Evolutionary conservation across 2,797 vertebrate genomes (phyloP).

Genomic region (Mallotus villosus): DNA sequence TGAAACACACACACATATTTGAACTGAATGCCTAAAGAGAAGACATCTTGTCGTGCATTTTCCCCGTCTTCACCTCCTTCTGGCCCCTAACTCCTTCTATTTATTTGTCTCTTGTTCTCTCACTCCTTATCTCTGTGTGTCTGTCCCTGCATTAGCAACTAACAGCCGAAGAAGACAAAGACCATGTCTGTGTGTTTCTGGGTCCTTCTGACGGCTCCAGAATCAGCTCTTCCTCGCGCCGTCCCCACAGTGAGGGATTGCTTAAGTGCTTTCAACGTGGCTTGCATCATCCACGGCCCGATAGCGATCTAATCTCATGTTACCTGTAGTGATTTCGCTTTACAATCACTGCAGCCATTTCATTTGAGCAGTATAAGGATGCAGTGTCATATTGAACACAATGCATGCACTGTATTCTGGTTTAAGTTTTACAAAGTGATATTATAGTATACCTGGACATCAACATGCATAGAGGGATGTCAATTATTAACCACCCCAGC

Average conservation of each 20-base stretch:
- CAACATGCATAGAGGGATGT: conserved; percentile 6
- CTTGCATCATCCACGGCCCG: conserved; percentile 25
- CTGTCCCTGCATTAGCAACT: not conserved
- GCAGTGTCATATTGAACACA: conserved; percentile 11
- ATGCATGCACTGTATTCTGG: conserved; percentile 5
- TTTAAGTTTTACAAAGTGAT: conserved; percentile 5
- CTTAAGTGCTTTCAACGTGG: not conserved
- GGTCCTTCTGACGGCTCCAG: not conserved
- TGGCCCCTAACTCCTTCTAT: not conserved
- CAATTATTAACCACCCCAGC: conserved; percentile 17
- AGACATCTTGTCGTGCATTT: not conserved
- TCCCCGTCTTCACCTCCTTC: not conserved
- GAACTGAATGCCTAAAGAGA: not conserved
- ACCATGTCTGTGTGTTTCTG: not conserved
- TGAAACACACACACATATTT: not conserved
- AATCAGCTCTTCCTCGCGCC: not conserved
- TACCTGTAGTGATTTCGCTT: conserved; percentile 24
- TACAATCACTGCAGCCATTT: conserved; percentile 9
- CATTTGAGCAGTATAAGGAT: conserved; percentile 13
- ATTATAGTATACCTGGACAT: not conserved
- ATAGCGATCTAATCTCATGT: conserved; percentile 30
- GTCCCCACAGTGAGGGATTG: not conserved
- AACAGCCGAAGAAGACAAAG: not conserved
- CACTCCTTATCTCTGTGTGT: not conserved
- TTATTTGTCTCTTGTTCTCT: not conserved